These are phyloP conservation scores for Picus viridis DNA, from an alignment of 2,797 vertebrate species.

Conservation along the genomic window DNA sequence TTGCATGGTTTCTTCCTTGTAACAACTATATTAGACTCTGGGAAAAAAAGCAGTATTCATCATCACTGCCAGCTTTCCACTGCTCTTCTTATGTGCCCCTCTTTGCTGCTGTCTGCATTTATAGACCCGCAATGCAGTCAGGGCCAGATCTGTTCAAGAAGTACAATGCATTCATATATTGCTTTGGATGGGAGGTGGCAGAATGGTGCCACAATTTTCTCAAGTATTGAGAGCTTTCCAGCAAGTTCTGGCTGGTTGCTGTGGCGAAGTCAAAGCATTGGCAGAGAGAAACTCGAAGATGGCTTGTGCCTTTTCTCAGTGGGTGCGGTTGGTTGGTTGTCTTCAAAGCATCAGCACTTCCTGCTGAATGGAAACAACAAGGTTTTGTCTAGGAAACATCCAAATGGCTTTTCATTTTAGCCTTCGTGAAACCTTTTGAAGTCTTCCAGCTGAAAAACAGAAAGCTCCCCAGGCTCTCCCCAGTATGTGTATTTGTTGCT, in stretches of 20 bases:
- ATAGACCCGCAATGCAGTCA: neutral
- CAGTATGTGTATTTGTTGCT: neutral
- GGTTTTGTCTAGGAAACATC: conserved; percentile 46
- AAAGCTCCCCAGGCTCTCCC: neutral
- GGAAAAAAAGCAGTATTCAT: neutral
- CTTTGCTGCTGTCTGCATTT: neutral
- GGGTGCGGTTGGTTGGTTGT: conserved; percentile 7
- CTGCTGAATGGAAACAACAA: conserved; percentile 26
- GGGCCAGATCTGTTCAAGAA: conserved; percentile 16
- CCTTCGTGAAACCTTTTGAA: conserved; percentile 45
- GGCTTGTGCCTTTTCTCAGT: neutral
- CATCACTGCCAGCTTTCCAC: neutral
- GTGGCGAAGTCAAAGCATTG: neutral
- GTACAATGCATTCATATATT: neutral
- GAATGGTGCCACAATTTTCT: conserved; percentile 20
- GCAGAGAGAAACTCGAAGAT: neutral
- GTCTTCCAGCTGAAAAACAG: conserved; percentile 16
- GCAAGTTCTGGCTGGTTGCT: neutral
- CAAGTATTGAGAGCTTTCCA: conserved; percentile 8
- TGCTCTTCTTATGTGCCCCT: neutral
- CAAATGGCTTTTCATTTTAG: conserved; percentile 17
- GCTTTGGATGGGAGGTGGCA: conserved; percentile 12
- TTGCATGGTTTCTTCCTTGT: neutral
- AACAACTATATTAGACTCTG: neutral
- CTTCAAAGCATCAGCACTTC: conserved; percentile 31